Evolutionary conservation across 2,888 invertebrate genomes (phyloP).

Genomic region (Philhelius pedissequus): DNA sequence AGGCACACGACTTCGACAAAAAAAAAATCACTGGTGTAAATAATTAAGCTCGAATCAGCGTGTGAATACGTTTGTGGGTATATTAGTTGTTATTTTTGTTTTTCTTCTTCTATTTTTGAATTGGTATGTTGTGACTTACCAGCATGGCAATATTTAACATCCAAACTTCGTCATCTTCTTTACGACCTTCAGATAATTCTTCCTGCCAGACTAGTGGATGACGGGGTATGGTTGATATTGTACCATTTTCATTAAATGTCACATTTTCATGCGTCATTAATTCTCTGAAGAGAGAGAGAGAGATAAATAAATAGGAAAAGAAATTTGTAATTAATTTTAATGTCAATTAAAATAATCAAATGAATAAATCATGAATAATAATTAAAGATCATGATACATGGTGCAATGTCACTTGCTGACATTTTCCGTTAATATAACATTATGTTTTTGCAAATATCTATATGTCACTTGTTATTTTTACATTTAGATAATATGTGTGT

Average conservation of each 20-base stretch:
- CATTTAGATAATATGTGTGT: too few species aligned
- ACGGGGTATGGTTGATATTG: constrained; percentile 84
- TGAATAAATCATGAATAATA: too few species aligned
- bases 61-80: background rate
- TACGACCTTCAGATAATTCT: constrained; percentile 86
- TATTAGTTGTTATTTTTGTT: background rate
- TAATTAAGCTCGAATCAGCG: constrained; percentile 4
- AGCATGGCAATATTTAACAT: constrained; percentile 91
- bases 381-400: background rate
- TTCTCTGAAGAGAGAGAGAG: constrained; percentile 81
- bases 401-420: background rate
- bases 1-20: constrained; percentile 3
- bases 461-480: too few species aligned
- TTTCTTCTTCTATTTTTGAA: background rate
- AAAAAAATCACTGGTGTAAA: background rate
- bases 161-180: constrained; percentile 86
- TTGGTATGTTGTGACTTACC: constrained; percentile 81
- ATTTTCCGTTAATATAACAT: too few species aligned
- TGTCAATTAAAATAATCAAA: background rate
- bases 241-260: constrained; percentile 87
- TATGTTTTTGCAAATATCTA: too few species aligned
- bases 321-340: background rate
- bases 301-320: constrained; percentile 33
- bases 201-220: constrained; percentile 89
- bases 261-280: constrained; percentile 84